These are phyloP conservation scores for Scaptodrosophila lebanonensis DNA, from an alignment of 1,140 invertebrate genomes.

Conservation along the genomic window DNA sequence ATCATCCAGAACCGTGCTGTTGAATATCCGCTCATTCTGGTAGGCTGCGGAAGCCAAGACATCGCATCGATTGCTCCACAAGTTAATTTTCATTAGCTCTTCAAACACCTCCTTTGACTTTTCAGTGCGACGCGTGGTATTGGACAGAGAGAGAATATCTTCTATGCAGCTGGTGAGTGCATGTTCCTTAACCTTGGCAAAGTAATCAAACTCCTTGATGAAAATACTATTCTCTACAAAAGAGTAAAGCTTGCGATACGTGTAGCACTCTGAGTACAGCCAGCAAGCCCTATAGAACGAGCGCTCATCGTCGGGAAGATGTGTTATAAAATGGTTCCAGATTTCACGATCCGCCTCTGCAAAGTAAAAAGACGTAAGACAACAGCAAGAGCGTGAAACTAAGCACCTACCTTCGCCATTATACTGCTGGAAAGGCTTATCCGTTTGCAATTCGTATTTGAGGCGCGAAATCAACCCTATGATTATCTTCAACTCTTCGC, in stretches of 20 bases:
- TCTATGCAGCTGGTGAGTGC: slow-evolving; percentile 80
- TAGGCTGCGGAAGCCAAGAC: slow-evolving; percentile 91
- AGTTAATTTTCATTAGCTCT: slow-evolving; percentile 81
- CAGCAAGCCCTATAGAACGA: slow-evolving; percentile 90
- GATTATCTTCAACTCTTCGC: slow-evolving; percentile 86
- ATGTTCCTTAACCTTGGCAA: slow-evolving; percentile 84
- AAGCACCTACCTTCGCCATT: slow-evolving; percentile 61
- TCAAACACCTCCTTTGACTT: slow-evolving; percentile 78
- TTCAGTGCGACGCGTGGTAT: slow-evolving; percentile 41
- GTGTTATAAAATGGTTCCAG: slow-evolving; percentile 78
- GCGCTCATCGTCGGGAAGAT: slow-evolving; percentile 66
- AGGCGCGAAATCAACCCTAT: slow-evolving; percentile 90
- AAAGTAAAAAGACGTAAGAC: neutral
- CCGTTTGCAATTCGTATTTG: slow-evolving; percentile 94
- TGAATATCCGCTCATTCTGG: slow-evolving; percentile 38
- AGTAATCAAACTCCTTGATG: slow-evolving; percentile 86
- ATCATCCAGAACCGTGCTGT: slow-evolving; percentile 80
- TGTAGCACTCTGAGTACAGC: slow-evolving; percentile 95
- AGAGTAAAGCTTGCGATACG: slow-evolving; percentile 91
- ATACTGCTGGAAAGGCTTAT: slow-evolving; percentile 85
- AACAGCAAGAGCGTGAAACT: neutral
- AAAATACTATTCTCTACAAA: slow-evolving; percentile 85
- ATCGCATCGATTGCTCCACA: slow-evolving; percentile 90
- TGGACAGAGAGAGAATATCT: slow-evolving; percentile 80
- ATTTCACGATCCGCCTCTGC: slow-evolving; percentile 74